Percentiles rank a stretch among this genome's conserved stretches.
Conservation (phyloP, 1,140 invertebrate genomes). For the Caenorhabditis remanei region DNA sequence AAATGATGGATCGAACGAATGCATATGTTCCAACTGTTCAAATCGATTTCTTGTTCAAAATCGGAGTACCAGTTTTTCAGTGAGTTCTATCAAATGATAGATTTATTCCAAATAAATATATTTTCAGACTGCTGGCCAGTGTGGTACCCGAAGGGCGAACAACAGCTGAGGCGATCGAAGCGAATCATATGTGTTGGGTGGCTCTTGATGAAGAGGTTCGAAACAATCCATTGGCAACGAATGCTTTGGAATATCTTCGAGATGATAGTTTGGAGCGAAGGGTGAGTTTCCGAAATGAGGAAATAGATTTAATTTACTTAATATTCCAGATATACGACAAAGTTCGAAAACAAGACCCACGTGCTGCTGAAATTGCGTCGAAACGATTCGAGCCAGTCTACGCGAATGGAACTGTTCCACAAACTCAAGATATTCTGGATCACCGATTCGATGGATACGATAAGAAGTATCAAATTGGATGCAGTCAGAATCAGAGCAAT, state of each 20-base stretch:
- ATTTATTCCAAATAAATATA: neutral
- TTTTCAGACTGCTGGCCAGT: slow-evolving; percentile 52
- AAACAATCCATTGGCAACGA: neutral
- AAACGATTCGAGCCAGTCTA: slow-evolving; percentile 40
- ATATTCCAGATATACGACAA: slow-evolving; percentile 39
- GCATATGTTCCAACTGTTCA: slow-evolving; percentile 88
- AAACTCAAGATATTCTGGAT: slow-evolving; percentile 36
- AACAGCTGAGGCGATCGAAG: slow-evolving; percentile 62
- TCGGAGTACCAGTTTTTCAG: slow-evolving; percentile 82
- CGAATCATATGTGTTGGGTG: slow-evolving; percentile 63
- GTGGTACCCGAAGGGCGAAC: slow-evolving; percentile 59
- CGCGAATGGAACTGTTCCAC: slow-evolving; percentile 28
- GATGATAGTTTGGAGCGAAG: slow-evolving; percentile 55
- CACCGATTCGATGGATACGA: slow-evolving; percentile 48
- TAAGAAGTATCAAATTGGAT: slow-evolving; percentile 23
- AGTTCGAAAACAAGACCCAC: slow-evolving; percentile 6
- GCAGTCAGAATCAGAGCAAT: neutral
- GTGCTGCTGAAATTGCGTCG: slow-evolving; percentile 26
- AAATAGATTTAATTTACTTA: neutral
- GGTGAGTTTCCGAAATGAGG: slow-evolving; percentile 18
- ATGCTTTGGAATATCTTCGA: slow-evolving; percentile 61
- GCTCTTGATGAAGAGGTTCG: slow-evolving; percentile 57
- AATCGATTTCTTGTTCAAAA: slow-evolving; percentile 84
- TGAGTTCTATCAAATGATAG: slow-evolving; percentile 74
- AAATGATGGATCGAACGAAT: slow-evolving; percentile 87